These are phyloP conservation scores for Marisa cornuarietis DNA, from an alignment of 1,140 invertebrate species.

Conservation along the genomic window DNA sequence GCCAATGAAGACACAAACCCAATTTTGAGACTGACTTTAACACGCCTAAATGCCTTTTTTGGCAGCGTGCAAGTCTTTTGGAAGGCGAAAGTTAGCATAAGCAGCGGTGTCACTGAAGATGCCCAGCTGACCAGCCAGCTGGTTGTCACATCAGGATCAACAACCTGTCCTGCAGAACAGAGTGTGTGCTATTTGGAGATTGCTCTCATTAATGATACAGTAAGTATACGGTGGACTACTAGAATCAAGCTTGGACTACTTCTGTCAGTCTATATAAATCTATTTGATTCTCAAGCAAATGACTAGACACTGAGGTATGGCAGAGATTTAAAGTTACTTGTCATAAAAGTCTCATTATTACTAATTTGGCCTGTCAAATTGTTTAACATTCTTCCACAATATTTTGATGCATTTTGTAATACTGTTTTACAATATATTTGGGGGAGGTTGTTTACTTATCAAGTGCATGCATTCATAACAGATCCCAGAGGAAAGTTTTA, in stretches of 20 bases:
- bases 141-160: constrained; percentile 37
- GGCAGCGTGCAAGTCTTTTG: constrained; percentile 57
- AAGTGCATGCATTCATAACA: constrained; percentile 7
- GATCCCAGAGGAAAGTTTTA: constrained; percentile 50
- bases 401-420: too few species aligned
- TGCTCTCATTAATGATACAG: constrained; percentile 49
- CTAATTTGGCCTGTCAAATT: too few species aligned
- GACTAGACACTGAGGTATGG: too few species aligned
- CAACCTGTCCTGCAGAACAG: constrained; percentile 43
- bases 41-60: constrained; percentile 42
- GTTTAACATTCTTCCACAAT: too few species aligned
- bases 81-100: constrained; percentile 46
- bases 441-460: too few species aligned
- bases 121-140: constrained; percentile 46
- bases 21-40: constrained; percentile 40
- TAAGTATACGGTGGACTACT: constrained; percentile 18
- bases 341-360: too few species aligned
- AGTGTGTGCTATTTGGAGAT: constrained; percentile 48
- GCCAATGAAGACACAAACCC: constrained; percentile 53
- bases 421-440: too few species aligned
- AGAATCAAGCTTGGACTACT: too few species aligned
- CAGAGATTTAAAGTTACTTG: too few species aligned
- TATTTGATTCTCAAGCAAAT: too few species aligned
- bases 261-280: too few species aligned
- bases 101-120: constrained; percentile 44